Conservation (phyloP, 2,797 vertebrate genomes). For the Leuciscus waleckii region DNA sequence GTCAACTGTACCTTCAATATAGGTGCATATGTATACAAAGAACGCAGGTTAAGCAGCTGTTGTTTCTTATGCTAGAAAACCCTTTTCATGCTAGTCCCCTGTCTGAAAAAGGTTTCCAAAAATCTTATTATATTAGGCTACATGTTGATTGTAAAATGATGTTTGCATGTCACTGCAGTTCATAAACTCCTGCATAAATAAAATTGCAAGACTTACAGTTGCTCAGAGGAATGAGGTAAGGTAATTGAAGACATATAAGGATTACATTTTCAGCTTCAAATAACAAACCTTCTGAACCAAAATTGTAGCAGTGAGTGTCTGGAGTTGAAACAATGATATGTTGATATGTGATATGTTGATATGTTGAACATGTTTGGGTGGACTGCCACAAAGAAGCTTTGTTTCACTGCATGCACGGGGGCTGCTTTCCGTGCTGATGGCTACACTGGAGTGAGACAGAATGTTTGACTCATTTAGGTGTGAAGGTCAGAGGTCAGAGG, state of each 20-base stretch:
- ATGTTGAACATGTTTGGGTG: constrained; percentile 53
- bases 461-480: constrained; percentile 60
- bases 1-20: background rate
- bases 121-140: background rate
- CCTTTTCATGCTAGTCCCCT: background rate
- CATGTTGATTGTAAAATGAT: background rate
- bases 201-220: background rate
- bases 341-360: constrained; percentile 21
- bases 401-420: constrained; percentile 58
- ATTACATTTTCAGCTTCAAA: background rate
- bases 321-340: constrained; percentile 48
- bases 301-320: background rate
- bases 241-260: constrained; percentile 1
- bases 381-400: constrained; percentile 66
- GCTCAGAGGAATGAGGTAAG: background rate
- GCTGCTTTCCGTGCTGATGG: constrained; percentile 43
- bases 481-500: constrained; percentile 58
- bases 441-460: constrained; percentile 42
- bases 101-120: background rate
- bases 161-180: background rate
- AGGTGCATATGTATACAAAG: background rate
- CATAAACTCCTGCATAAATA: background rate
- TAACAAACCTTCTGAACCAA: background rate
- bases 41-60: background rate
- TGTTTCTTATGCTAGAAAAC: background rate